Evolutionary conservation across 1,140 invertebrate genomes (phyloP).

Genomic region (Neoseiulus cucumeris): DNA sequence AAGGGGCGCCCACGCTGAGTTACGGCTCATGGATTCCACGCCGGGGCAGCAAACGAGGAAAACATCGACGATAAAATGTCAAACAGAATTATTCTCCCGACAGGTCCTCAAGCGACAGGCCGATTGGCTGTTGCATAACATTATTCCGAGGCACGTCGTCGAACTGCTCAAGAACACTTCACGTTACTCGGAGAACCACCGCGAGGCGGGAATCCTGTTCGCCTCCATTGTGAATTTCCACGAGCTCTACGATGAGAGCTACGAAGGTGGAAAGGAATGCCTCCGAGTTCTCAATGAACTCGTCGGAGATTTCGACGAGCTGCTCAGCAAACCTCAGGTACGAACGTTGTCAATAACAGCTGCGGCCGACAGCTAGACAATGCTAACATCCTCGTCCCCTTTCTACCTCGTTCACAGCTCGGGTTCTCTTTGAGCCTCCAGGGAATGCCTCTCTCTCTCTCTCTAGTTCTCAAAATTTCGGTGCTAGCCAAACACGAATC

Average conservation of each 20-base stretch:
- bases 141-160: constrained; percentile 80
- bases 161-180: constrained; percentile 76
- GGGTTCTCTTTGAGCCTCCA: too few species aligned
- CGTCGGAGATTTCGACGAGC: constrained; percentile 71
- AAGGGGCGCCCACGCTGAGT: constrained; percentile 3
- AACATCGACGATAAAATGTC: too few species aligned
- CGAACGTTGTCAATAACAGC: background rate
- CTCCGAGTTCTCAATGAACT: constrained; percentile 81
- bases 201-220: constrained; percentile 77
- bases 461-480: too few species aligned
- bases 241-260: constrained; percentile 87
- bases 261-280: constrained; percentile 74
- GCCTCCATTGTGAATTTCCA: constrained; percentile 88
- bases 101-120: constrained; percentile 80
- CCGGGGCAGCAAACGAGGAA: constrained; percentile 24
- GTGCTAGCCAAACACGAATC: too few species aligned
- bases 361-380: background rate
- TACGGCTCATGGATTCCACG: constrained; percentile 20
- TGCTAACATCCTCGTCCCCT: background rate
- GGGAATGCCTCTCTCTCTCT: too few species aligned
- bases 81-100: too few species aligned
- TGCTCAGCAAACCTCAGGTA: constrained; percentile 1
- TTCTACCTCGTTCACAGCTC: too few species aligned
- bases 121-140: constrained; percentile 85
- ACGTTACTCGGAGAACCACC: constrained; percentile 87